Evolutionary conservation across 2,797 vertebrate species (phyloP).

Genomic region (Dromococcyx pavoninus): DNA sequence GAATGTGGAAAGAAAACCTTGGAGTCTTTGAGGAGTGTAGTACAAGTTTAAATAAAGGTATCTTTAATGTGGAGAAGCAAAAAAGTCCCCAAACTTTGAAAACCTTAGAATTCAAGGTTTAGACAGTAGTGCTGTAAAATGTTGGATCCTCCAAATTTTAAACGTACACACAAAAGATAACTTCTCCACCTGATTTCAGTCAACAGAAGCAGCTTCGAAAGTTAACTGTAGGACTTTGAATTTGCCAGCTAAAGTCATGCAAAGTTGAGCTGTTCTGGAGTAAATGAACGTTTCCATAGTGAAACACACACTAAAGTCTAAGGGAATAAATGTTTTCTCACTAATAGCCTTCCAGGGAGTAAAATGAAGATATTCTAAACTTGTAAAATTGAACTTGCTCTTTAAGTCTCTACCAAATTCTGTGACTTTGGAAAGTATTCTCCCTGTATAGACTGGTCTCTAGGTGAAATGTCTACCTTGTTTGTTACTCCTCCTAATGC

Average conservation of each 20-base stretch:
- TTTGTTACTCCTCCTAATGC: neutral
- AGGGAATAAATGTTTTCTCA: neutral
- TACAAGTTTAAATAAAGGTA: neutral
- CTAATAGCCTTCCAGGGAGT: neutral
- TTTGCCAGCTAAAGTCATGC: neutral
- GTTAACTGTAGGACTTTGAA: neutral
- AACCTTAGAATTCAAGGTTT: neutral
- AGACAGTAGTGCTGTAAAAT: neutral
- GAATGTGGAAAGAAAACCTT: neutral
- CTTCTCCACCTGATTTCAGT: neutral
- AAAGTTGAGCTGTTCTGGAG: neutral
- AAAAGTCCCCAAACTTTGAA: neutral
- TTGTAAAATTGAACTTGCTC: neutral
- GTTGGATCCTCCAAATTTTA: neutral
- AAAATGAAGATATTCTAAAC: neutral
- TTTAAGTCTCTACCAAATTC: neutral
- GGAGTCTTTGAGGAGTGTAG: neutral
- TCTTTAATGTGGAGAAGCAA: neutral
- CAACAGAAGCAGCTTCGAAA: neutral
- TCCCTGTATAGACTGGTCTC: neutral
- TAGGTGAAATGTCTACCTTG: neutral
- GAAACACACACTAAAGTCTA: neutral
- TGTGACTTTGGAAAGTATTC: neutral
- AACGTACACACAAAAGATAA: neutral
- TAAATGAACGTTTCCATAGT: neutral